Evolutionary conservation across 1,140 invertebrate genomes (phyloP), one percentile per base, ranked within the genome.

Genomic region (Drosophila punjabiensis): DNA sequence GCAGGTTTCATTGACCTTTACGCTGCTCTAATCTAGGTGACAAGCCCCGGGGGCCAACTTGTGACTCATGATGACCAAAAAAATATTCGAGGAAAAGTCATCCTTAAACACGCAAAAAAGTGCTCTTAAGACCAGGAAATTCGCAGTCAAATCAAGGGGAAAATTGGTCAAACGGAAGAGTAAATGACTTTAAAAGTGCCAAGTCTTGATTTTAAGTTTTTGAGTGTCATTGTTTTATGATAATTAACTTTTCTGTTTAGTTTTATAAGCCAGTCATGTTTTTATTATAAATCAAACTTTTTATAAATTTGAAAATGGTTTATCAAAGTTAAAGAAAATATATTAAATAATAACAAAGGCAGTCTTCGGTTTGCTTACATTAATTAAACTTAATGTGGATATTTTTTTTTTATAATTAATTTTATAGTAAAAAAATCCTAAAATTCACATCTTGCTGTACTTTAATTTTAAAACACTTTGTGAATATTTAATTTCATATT

Each of bases 1-100:
- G 53, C 33, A 24, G 56, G 55, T 87, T 80, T 43, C 77, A 78
- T 58, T 78, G 84, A 87, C 79, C 84, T 84, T 43, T 83, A 70
- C 52, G 43, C 41, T 14, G n/a, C 32, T 28, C 47, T 39, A 28
- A 39, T 74, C 33, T 52, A 28, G 45, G 45, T 43, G 71, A 62
- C 71, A 74, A 62, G 69, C 71, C 71, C 55, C 53, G 20, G 10
- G 41, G 65, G 52, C 69, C 20, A 18, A 32, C 43, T 45, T 24
- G 28, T 71, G 68, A 70, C 33, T 71, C 68, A 71, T 39, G 18
- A 55, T 18, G 43, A 10, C 11, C 20, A 41, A 52, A 69, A 56
- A 71, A 56, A n/a, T 47, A 32, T 10, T 18, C 20, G 7, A 14
- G 11, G 24, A 58, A 16, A 56, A 24, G 33, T 39, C 55, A 58